Conservation (phyloP, 2,797 vertebrate genomes). For the Molossus alvarezi region DNA sequence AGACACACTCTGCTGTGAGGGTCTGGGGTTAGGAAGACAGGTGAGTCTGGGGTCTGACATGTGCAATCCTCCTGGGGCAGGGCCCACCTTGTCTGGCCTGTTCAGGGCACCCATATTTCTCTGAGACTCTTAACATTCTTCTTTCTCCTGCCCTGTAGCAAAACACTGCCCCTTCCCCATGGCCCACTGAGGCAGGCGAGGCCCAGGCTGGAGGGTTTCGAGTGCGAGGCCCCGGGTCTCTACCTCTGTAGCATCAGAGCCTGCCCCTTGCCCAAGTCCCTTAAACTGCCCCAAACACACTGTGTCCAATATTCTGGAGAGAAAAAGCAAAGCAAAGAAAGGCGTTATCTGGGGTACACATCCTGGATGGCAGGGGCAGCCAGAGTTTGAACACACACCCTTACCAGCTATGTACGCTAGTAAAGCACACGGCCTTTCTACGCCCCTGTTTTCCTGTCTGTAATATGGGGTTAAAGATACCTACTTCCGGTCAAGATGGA, state of each 20-base stretch:
- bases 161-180: neutral
- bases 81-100: neutral
- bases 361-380: neutral
- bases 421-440: neutral
- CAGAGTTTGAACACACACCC: neutral
- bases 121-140: neutral
- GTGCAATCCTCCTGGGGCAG: neutral
- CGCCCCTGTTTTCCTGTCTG: neutral
- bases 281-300: neutral
- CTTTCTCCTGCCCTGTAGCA: neutral
- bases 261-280: neutral
- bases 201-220: neutral
- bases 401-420: neutral
- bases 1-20: conserved; percentile 99
- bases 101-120: neutral
- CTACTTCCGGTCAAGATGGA: no score
- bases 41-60: neutral
- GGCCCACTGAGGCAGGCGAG: neutral
- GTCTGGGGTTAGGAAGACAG: conserved; percentile 91
- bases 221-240: neutral
- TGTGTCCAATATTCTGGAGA: neutral
- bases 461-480: neutral
- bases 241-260: neutral
- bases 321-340: neutral
- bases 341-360: neutral